Percentiles rank a stretch among this genome's conserved stretches.
Conservation (phyloP, 2,797 vertebrate species). For the Enteromius fasciolatus region DNA sequence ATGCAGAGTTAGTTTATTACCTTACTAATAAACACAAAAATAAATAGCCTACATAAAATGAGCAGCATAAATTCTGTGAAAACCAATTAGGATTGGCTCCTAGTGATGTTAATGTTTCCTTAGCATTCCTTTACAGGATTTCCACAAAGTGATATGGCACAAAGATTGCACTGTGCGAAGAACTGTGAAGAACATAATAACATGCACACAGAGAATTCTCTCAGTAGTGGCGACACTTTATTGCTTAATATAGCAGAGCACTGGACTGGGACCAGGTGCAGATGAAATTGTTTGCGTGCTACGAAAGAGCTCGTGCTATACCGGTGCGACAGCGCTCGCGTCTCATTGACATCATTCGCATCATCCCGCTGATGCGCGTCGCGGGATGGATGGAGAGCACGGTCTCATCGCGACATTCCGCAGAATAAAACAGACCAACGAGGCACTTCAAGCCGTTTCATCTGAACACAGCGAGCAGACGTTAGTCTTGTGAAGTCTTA, state of each 20-base stretch:
- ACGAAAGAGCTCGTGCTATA: constrained; percentile 23
- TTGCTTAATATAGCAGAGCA: constrained; percentile 15
- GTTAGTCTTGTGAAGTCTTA: neutral
- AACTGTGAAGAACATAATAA: neutral
- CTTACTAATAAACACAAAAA: neutral
- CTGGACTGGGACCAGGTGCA: constrained; percentile 17
- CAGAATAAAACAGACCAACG: constrained; percentile 16
- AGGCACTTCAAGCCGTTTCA: neutral
- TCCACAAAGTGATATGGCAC: neutral
- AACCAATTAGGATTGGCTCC: neutral
- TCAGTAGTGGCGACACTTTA: neutral
- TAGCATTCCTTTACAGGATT: neutral
- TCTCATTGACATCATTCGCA: constrained; percentile 43
- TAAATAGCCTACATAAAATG: neutral
- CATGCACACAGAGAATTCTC: neutral
- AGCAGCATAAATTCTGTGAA: neutral
- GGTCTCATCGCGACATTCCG: neutral
- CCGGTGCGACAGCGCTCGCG: constrained; percentile 14
- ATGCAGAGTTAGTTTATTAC: neutral
- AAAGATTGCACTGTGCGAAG: neutral
- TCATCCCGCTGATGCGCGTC: constrained; percentile 22
- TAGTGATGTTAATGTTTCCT: no score
- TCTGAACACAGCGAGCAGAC: neutral
- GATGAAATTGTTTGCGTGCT: constrained; percentile 14
- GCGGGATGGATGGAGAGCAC: constrained; percentile 2